Evolutionary conservation across 2,797 vertebrate genomes (phyloP), one percentile per base, ranked within the genome.

Genomic region (Vireo griseus): DNA sequence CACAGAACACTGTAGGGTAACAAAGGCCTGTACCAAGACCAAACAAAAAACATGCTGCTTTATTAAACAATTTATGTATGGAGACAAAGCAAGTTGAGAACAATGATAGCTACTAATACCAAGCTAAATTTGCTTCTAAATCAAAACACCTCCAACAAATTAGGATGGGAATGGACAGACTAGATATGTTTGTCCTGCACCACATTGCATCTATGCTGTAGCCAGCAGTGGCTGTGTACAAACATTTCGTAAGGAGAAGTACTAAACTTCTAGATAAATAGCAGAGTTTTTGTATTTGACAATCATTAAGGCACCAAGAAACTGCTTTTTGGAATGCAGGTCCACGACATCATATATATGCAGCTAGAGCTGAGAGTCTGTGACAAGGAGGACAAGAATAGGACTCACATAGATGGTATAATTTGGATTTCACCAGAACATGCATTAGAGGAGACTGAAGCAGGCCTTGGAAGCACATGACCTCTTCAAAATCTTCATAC

Each of bases 321-420:
- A 51, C 15, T 54, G 10, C 7, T 87, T 78, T 81, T 52, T 42
- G 62, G 87, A 84, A 65, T 31, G 8, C 16, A 44, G 29, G 18
- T 61, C 54, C 6, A 39, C 10, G 4, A 39, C 11, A 5, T 47
- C 2, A 2, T 39, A n/a, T 26, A 21, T 22, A 33, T 39, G 18
- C 7, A 19, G 29, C 14, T 76, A 39, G 9, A 86, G 37, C 11
- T 15, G 55, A 85, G 10, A 5, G 4, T 72, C 16, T 78, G 21
- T 51, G 20, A 31, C 22, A 51, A 55, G 40, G 57, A 79, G 45
- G 31, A 47, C 16, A 80, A 75, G 45, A 75, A 54, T 0, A 44
- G 13, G 22, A 16, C 11, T 81, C 29, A 35, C 2, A 15, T 3
- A 31, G 13, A 11, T 2, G 0, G 2, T 44, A 39, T 29, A n/a